Conservation (phyloP, 1,140 invertebrate species). For the Colletes gigas region DNA sequence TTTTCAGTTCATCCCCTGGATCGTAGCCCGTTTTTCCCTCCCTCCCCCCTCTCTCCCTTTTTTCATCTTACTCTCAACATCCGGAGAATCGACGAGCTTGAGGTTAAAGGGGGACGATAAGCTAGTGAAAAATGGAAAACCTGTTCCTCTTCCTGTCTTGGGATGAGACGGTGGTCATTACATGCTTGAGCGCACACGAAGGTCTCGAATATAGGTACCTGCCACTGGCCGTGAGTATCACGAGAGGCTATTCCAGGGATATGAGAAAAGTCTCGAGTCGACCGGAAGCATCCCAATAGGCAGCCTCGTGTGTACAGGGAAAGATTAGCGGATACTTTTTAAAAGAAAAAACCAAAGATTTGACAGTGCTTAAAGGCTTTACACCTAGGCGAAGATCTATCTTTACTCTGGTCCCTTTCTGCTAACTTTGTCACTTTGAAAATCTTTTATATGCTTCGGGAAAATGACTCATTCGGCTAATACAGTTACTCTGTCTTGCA, state of each 20-base stretch:
- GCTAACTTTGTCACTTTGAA: no score
- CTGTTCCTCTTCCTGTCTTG: slow-evolving; percentile 71
- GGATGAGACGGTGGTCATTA: slow-evolving; percentile 63
- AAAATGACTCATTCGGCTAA: no score
- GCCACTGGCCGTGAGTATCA: slow-evolving; percentile 58
- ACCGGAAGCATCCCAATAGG: slow-evolving; percentile 54
- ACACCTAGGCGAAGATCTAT: not conserved
- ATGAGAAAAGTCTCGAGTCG: slow-evolving; percentile 54
- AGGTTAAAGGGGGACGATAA: slow-evolving; percentile 70
- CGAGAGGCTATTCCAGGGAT: slow-evolving; percentile 40
- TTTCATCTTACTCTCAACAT: slow-evolving; percentile 36
- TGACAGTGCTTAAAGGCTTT: not conserved
- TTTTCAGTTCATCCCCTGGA: slow-evolving; percentile 5
- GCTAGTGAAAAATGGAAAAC: slow-evolving; percentile 69
- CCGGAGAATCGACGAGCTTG: slow-evolving; percentile 60
- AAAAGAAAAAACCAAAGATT: not conserved
- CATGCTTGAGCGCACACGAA: slow-evolving; percentile 60
- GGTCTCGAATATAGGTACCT: slow-evolving; percentile 53
- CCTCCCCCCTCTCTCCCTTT: no score
- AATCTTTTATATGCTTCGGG: no score
- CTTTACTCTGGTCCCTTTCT: no score
- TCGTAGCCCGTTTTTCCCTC: not conserved
- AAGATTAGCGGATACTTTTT: not conserved
- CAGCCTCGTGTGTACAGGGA: slow-evolving; percentile 1
- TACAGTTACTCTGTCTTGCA: no score